Conservation (phyloP, 2,888 invertebrate species). For the Mythimna loreyi region DNA sequence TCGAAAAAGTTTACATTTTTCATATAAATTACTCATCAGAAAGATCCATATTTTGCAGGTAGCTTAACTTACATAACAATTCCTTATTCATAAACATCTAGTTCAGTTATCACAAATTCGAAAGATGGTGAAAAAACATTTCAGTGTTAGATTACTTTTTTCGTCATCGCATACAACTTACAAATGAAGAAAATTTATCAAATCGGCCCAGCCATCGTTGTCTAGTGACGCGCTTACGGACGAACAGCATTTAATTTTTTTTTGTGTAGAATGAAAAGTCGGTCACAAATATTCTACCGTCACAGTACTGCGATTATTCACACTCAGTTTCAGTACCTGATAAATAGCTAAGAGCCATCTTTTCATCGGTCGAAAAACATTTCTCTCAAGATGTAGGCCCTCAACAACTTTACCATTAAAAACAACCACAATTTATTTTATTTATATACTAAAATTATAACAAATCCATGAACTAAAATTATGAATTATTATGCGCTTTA, state of each 20-base stretch:
- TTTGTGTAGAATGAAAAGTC: not conserved
- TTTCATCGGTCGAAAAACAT: not conserved
- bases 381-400: not conserved
- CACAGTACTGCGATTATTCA: not conserved
- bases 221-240: not conserved
- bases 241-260: not conserved
- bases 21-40: not conserved
- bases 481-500: not conserved
- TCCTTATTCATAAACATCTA: too few species aligned
- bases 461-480: not conserved
- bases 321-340: not conserved
- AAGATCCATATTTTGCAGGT: not conserved
- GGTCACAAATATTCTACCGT: not conserved
- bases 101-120: too few species aligned
- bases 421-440: not conserved
- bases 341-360: not conserved
- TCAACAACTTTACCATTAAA: not conserved
- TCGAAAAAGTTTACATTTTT: not conserved
- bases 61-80: not conserved
- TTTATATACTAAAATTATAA: not conserved
- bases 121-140: not conserved
- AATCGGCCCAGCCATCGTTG: not conserved
- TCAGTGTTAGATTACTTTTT: too few species aligned
- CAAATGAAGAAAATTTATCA: not conserved
- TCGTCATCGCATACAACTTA: too few species aligned